These are phyloP conservation scores for Phylloscopus collybita DNA, from an alignment of 2,797 vertebrate genomes.

Conservation along the genomic window DNA sequence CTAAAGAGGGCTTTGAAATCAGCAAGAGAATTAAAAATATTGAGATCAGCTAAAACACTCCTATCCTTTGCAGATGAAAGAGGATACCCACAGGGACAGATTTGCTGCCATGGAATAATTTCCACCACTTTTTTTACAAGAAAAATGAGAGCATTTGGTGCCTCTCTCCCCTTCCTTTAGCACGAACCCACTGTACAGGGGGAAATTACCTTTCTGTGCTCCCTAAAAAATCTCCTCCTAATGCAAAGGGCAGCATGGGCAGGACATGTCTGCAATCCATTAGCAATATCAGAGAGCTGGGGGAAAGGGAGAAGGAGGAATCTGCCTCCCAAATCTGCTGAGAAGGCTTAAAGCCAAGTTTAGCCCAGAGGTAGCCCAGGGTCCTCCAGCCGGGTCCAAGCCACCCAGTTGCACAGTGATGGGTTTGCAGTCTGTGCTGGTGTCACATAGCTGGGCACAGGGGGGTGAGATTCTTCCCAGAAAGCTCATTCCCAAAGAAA, in stretches of 20 bases:
- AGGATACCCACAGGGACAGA: constrained; percentile 50
- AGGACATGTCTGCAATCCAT: neutral
- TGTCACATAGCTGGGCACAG: neutral
- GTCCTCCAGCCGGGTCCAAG: neutral
- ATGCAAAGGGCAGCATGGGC: accelerated
- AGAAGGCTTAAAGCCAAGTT: neutral
- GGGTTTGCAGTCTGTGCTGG: neutral
- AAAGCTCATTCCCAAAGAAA: neutral
- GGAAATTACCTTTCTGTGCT: neutral
- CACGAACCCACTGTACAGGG: accelerated
- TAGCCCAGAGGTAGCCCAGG: neutral
- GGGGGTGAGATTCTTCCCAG: neutral
- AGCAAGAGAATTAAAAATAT: constrained; percentile 64
- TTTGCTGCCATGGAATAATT: constrained; percentile 46
- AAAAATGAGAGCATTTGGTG: neutral
- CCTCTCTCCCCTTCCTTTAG: neutral
- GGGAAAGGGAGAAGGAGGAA: neutral
- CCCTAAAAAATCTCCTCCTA: neutral
- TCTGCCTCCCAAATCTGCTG: neutral
- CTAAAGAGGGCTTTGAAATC: constrained; percentile 36
- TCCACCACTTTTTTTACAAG: neutral
- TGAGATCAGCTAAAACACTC: constrained; percentile 55
- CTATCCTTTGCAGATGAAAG: constrained; percentile 56
- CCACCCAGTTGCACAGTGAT: neutral
- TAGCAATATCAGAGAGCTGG: neutral